Base-by-base conservation (phyloP, 2,113 vertebrate genomes). In the Phylloscopus trochilus region DNA sequence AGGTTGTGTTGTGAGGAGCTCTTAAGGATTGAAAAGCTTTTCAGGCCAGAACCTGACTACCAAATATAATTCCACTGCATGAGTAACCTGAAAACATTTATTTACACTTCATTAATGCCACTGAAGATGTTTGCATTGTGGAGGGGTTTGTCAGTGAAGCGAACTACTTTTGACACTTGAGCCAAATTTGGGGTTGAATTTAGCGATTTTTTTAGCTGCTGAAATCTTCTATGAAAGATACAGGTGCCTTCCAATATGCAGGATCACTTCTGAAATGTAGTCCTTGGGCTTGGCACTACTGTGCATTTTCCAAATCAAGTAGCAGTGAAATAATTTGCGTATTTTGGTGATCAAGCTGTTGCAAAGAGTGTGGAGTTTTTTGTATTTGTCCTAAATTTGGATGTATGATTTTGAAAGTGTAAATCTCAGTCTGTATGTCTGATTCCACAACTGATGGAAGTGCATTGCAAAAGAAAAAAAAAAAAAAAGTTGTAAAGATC, bases 251-350 rank as follows among this genome's bases (percentile, higher is more conserved):
- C 66, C 83, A 94, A 89, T 96, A 97, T 97, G 94, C 84, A 94
- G 93, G 93, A 97, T 97, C 97, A 97, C 93, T 98, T 98, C 96
- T 98, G 97, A 98, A 98, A 95, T 97, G 96, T 84, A 96, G 95
- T 97, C 89, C 91, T 93, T 93, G 86, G 87, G 91, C 95, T 96
- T 79, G 93, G 94, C 95, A 93, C 87, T 94, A 87, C 93, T 91
- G 82, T 96, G 87, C 90, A 12, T 88, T 95, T 94, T 86, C 76
- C 26, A 93, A 92, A 69, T 86, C 68, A 74, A 79, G 68, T 78
- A 74, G 63, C 56, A 77, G 53, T 94, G 59, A 73, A 90, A 53
- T 72, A 60, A 72, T 72, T 56, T 73, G 39, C 59, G 51, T 80
- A 6, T 73, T 94, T 52, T 89, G 46, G 60, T 89, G 63, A 70